Evolutionary conservation across 2,113 vertebrate species (phyloP), one percentile per base, ranked within the genome.

Genomic region (Hippopotamus amphibius): DNA sequence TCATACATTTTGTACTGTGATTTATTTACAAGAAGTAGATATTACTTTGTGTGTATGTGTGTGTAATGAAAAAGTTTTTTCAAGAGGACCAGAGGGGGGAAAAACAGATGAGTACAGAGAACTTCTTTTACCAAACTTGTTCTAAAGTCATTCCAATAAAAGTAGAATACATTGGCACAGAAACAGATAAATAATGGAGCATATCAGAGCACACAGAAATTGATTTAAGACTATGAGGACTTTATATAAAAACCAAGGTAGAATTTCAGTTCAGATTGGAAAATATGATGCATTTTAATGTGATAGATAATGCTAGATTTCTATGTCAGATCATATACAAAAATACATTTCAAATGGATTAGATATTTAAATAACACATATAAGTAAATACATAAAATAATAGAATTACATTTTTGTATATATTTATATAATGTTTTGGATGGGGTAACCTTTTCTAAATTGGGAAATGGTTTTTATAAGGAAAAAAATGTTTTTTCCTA

Each of bases 221-320:
- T 76, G 85, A 96, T 59, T 68, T 83, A 90, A 71, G 53, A 63
- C 57, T 83, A 50, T 88, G 26, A 93, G 28, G 57, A 46, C 7
- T 84, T 69, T 17, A 84, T 48, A 85, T 93, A 71, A 79, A 96
- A 90, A 63, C 2, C 26, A 79, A 89, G 90, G 81, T 79, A 17
- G 33, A 59, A 74, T 82, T 96, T 91, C 50, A 85, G 55, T 90
- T 82, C 55, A 43, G 24, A 74, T 74, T 90, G 37, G 72, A 80
- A 96, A 85, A 85, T 84, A 82, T 37, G n/a, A 80, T 88, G n/a
- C 28, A 76, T 68, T 81, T 88, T 82, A 57, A n/a, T 48, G 68
- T 22, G 6, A 57, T 48, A 30, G 8, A 41, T 13, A 81, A 48
- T 48, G 55, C 21, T 80, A 80, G 12, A 89, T 65, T 72, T 46